Evolutionary conservation across 2,888 invertebrate species (phyloP).

Genomic region (Chymomyza procnemis): DNA sequence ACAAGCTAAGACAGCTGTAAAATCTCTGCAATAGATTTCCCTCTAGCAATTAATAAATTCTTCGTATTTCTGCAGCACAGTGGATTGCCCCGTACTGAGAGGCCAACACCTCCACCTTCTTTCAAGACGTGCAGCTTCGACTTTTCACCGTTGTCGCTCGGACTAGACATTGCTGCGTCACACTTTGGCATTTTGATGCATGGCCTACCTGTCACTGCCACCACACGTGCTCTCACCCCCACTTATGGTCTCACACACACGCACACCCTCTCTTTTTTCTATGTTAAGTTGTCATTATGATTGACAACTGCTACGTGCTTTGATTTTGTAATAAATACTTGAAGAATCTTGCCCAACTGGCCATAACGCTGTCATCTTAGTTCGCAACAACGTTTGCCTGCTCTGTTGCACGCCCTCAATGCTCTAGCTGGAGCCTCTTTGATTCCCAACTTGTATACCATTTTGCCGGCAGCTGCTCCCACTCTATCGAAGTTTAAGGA

Average conservation of each 20-base stretch:
- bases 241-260: background rate
- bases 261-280: background rate
- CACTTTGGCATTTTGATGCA: constrained; percentile 35
- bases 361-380: background rate
- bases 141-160: constrained; percentile 12
- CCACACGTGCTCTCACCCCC: background rate
- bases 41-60: no score
- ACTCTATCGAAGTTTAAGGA: background rate
- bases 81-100: no score
- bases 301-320: constrained; percentile 69
- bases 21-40: no score
- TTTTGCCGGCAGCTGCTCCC: background rate
- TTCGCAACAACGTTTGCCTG: no score
- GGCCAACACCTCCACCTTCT: background rate
- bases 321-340: constrained; percentile 43
- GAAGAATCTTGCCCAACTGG: background rate
- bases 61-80: no score
- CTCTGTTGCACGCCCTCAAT: background rate
- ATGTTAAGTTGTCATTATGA: constrained; percentile 67
- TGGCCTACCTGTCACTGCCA: constrained; percentile 6
- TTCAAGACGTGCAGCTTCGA: background rate
- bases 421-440: no score
- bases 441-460: no score
- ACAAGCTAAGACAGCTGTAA: no score
- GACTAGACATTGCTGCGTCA: constrained; percentile 1